Base-by-base conservation (phyloP, 35 echinoderm and acorn worm genomes). In the Diadema setosum region DNA sequence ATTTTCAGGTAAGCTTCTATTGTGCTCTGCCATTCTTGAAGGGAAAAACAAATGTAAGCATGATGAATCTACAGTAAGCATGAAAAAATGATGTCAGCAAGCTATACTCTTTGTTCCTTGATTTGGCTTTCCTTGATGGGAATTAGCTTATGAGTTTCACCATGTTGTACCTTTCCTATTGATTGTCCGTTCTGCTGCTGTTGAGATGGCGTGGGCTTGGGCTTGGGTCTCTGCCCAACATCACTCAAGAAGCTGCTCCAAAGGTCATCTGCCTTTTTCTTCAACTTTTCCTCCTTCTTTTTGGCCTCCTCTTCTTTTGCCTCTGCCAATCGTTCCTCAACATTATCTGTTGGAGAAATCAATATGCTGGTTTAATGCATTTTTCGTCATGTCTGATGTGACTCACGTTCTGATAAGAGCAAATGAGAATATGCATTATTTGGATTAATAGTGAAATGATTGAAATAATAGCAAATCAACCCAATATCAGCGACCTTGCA, bases 221-320 rank as follows among this genome's bases (percentile, higher is more conserved):
- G 35, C 49, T 98, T 94, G 7, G 85, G 63, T 57, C 64, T 80
- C 37, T 61, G 88, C n/a, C 85, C 89, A 24, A 98, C 96, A 91
- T 94, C 96, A 64, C 85, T 94, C 70, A 98, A 30, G 42, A 98
- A 94, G 36, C 89, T 94, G 42, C 81, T 88, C 96, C 96, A 98
- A 2, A 98, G 81, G 37, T 98, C 92, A 91, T 98, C 89, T 6
- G 96, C 92, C 75, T 63, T 94, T 63, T 94, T 82, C 59, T 98
- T 98, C 58, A 91, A 56, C 21, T 87, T 74, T 61, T 94, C 92
- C 39, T 92, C 92, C 80, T 85, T 91, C 42, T 70, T 76, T 29
- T 45, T 83, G 40, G 91, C 84, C 39, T 90, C 52, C 73, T 86
- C 84, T 23, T 90, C 48, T 34, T 84, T 85, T 30, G 70, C 49